A percentile compares a stretch with the other conserved stretches of the same genome.
Conservation (phyloP, 30 jellyfish, hydroid and myxozoan species). For the Aurelia sp. region DNA sequence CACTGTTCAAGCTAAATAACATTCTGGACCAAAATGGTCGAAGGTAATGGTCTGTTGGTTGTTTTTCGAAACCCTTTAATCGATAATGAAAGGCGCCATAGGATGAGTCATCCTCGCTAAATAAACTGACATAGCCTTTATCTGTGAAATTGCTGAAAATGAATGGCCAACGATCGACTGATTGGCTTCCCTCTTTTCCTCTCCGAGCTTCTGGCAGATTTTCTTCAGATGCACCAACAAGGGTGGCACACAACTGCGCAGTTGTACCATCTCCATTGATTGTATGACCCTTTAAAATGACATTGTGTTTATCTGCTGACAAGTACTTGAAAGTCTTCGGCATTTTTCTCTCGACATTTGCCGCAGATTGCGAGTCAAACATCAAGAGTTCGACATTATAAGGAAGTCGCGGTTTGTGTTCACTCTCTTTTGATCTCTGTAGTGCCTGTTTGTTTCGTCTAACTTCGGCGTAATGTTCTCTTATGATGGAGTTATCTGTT, state of each 20-base stretch:
- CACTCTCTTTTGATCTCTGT: background rate
- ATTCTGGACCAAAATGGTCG: constrained; percentile 78
- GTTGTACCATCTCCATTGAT: constrained; percentile 83
- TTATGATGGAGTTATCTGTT: background rate
- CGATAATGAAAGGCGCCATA: constrained; percentile 75
- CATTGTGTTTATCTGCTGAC: constrained; percentile 28
- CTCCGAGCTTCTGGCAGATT: constrained; percentile 81
- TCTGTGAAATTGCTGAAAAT: constrained; percentile 69
- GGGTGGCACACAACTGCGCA: constrained; percentile 69
- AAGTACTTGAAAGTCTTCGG: constrained; percentile 37
- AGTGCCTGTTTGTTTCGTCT: background rate
- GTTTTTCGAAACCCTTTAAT: constrained; percentile 69
- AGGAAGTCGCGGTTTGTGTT: background rate
- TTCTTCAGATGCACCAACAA: constrained; percentile 66
- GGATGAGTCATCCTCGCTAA: constrained; percentile 61
- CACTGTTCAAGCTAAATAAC: background rate
- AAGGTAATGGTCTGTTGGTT: constrained; percentile 78
- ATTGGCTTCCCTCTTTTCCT: constrained; percentile 3
- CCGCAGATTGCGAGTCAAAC: constrained; percentile 65
- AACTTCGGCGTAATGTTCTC: constrained; percentile 7
- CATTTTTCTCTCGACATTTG: constrained; percentile 47
- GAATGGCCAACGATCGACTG: constrained; percentile 83
- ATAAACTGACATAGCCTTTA: constrained; percentile 65
- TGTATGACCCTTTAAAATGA: constrained; percentile 73
- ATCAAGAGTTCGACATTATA: constrained; percentile 44